Evolutionary conservation across 2,113 vertebrate genomes (phyloP).

Genomic region (Nymphicus hollandicus): DNA sequence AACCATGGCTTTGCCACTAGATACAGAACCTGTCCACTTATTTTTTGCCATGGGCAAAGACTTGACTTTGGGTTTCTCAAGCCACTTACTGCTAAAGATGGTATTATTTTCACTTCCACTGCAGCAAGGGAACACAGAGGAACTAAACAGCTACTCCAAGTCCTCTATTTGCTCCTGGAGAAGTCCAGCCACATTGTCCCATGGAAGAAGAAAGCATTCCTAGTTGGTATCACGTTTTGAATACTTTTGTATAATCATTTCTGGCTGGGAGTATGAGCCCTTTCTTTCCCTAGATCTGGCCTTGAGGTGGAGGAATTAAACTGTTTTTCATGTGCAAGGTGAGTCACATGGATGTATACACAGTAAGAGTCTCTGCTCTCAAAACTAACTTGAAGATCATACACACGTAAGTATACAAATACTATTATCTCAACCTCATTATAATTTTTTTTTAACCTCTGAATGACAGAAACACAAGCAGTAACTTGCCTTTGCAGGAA

Average conservation of each 20-base stretch:
- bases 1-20: background rate
- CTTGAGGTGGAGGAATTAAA: background rate
- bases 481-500: background rate
- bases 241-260: background rate
- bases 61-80: background rate
- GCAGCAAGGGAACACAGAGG: background rate
- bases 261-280: background rate
- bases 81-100: background rate
- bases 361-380: background rate
- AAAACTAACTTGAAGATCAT: background rate
- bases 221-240: background rate
- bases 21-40: background rate
- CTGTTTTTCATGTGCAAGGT: background rate
- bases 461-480: background rate
- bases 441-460: background rate
- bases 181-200: background rate
- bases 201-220: background rate
- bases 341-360: background rate
- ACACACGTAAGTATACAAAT: background rate
- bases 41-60: background rate
- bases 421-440: background rate
- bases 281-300: background rate
- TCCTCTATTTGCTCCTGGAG: background rate
- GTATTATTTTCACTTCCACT: background rate
- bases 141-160: background rate